Conservation (phyloP, 64 coral and sea anemone species). For the Pocillopora verrucosa region DNA sequence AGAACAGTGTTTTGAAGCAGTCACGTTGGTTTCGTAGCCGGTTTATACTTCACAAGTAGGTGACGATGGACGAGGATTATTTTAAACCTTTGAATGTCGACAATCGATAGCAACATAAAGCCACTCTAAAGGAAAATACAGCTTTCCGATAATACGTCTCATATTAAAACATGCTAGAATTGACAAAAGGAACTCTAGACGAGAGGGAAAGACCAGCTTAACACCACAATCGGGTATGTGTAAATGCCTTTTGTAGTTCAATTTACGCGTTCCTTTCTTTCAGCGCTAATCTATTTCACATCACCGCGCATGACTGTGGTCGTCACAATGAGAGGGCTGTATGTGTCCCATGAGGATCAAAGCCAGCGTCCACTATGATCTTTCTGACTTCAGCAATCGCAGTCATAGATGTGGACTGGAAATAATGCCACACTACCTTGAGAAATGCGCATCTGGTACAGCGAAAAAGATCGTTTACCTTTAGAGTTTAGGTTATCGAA, state of each 20-base stretch:
- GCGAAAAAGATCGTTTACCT: not conserved
- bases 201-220: not conserved
- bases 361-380: not conserved
- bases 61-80: not conserved
- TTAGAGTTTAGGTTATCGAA: not conserved
- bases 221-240: not conserved
- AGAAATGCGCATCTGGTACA: not conserved
- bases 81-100: not conserved
- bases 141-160: not conserved
- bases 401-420: not conserved
- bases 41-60: not conserved
- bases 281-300: not conserved
- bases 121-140: not conserved
- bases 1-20: not conserved
- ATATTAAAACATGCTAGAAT: not conserved
- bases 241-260: no score
- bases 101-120: not conserved
- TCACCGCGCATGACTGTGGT: slow-evolving; percentile 12
- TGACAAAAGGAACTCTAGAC: not conserved
- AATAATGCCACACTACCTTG: not conserved
- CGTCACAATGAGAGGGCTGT: not conserved
- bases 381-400: no score
- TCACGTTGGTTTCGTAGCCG: not conserved
- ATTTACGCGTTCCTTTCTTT: no score
- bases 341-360: slow-evolving; percentile 37